Evolutionary conservation across 2,797 vertebrate species (phyloP), one percentile per base, ranked within the genome.

Genomic region (Pseudochromis fuscus): DNA sequence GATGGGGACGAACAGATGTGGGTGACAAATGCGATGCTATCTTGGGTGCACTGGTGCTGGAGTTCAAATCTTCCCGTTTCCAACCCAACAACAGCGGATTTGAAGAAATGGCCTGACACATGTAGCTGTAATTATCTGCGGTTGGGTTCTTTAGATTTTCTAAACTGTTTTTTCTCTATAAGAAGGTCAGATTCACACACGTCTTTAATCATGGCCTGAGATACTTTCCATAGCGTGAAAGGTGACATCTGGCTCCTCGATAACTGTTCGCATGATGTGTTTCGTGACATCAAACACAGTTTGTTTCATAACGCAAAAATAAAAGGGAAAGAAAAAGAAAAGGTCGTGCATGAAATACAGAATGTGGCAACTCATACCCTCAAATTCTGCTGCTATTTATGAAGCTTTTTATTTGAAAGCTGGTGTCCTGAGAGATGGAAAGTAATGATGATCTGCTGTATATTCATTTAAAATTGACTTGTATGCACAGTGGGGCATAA

Each of bases 321-420:
- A 18, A 40, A 40, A 13, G 2, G 4, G n/a, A 25, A 31, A 65
- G 37, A 9, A 55, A 9, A 16, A 12, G 6, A 5, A 31, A 5
- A 31, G 7, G 16, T 16, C 59, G 15, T 16, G 12, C 27, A 25
- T 65, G 8, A 61, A 46, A 57, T 49, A 10, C 24, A 52, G 42
- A 45, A 35, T 27, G 52, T 57, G 61, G 45, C 24, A 61, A 24
- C 27, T 18, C 12, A 61, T 40, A n/a, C 31, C 24, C 24, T 30
- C 2, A 48, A 53, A 59, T 10, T 45, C 38, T 42, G 35, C 21
- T 53, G 46, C 48, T 67, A 23, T 15, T 58, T 51, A 25, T 31
- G 40, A 18, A 42, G 53, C 30, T 31, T 5, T 46, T 28, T 18
- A 38, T 44, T 44, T 21, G 23, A 1, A 23, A 2, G 9, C 50